Evolutionary conservation across 2,888 invertebrate genomes (phyloP), one percentile per base, ranked within the genome.

Genomic region (Synergus umbraculus): DNA sequence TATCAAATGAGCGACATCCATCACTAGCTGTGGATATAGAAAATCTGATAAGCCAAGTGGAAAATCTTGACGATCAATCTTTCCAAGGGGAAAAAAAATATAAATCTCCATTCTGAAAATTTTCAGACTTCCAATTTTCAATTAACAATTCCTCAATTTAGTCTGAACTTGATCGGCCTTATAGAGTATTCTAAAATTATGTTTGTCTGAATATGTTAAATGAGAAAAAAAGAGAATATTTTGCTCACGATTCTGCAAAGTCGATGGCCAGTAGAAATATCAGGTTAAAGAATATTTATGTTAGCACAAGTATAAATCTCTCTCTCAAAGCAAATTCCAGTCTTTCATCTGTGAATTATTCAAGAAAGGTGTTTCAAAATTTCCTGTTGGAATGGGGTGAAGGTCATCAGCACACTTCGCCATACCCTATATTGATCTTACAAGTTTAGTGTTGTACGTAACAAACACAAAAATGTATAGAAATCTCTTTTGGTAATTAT

Each of bases 391-490:
- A 66, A 43, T 66, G 43, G 8, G 43, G 43, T 66, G 66, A 66
- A 66, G 66, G 66, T 66, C 43, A 44, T 10, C 37, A 66, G 43
- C 41, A 43, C n/a, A 15, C 66, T 43, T 43, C 41, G 18, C 10
- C n/a, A 66, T 66, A 43, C 43, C 12, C 43, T 41, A 66, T 44
- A 18, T 66, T 66, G 66, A 58, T 9, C n/a, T 58, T 58, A 18
- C n/a, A 58, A 58, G 8, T n/a, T 58, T 4, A 58, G 18, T 1
- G 18, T 18, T 58, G 18, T 58, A 18, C 0, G 18, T 15, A 54
- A 7, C n/a, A 37, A 54, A 15, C 8, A 54, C n/a, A 4, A 0
- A 54, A n/a, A 54, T 9, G 3, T 58, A 8, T n/a, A n/a, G n/a
- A n/a, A 18, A 18, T n/a, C n/a, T 18, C 9, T 18, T 54, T n/a